A percentile compares a stretch with the other conserved stretches of the same genome.
These are phyloP conservation scores for Prosopocoilus inquinatus DNA, from an alignment of 2,888 invertebrate genomes.

Conservation along the genomic window DNA sequence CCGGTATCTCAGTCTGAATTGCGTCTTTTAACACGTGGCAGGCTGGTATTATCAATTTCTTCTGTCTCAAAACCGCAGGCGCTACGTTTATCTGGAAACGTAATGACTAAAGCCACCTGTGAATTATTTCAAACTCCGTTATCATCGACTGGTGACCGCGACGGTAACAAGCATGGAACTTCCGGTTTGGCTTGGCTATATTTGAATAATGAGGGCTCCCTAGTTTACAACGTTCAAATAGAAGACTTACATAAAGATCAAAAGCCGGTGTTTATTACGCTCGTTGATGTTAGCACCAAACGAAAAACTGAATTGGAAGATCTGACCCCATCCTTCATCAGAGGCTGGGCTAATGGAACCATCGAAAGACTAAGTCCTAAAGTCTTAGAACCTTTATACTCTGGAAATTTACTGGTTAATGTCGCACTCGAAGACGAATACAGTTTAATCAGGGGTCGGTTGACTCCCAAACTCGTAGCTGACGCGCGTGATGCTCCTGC, in stretches of 20 bases:
- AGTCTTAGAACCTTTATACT: slow-evolving; percentile 78
- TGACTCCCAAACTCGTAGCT: slow-evolving; percentile 68
- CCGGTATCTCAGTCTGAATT: slow-evolving; percentile 75
- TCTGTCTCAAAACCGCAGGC: slow-evolving; percentile 65
- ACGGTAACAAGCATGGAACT: slow-evolving; percentile 46
- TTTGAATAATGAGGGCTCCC: slow-evolving; percentile 73
- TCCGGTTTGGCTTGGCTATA: slow-evolving; percentile 77
- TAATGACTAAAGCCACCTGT: slow-evolving; percentile 73
- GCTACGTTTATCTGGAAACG: slow-evolving; percentile 65
- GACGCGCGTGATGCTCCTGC: slow-evolving; percentile 70
- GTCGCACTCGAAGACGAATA: slow-evolving; percentile 62
- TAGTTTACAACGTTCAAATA: slow-evolving; percentile 74
- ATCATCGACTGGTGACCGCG: slow-evolving; percentile 49
- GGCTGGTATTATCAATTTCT: slow-evolving; percentile 68
- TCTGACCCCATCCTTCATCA: slow-evolving; percentile 58
- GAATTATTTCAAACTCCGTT: slow-evolving; percentile 77
- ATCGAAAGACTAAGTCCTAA: slow-evolving; percentile 75
- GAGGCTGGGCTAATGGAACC: slow-evolving; percentile 69
- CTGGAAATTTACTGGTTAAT: slow-evolving; percentile 76
- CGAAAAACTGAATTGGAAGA: slow-evolving; percentile 74
- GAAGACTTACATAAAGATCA: slow-evolving; percentile 60
- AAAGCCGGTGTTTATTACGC: slow-evolving; percentile 60
- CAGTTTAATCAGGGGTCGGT: slow-evolving; percentile 65
- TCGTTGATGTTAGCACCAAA: slow-evolving; percentile 68
- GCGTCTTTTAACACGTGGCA: slow-evolving; percentile 73